phyloP scores from a whole-genome alignment of 2,888 invertebrate genomes.

The Pachliopta kotzebuea region DNA sequence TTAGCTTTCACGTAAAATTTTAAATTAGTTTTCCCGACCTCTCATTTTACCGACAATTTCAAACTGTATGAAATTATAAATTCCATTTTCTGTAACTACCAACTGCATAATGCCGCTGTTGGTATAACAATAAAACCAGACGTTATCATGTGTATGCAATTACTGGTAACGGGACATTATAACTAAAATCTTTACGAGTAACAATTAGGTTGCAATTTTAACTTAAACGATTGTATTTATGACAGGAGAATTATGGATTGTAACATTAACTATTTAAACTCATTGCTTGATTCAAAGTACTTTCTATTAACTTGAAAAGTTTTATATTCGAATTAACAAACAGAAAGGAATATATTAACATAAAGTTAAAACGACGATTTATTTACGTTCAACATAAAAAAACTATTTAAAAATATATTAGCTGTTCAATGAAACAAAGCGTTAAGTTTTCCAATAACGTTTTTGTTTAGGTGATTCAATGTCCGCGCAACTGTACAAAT shows the following conservation, averaged over 20 bases:
- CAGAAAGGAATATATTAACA: too few species aligned
- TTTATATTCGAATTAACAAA: too few species aligned
- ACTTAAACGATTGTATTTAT: not conserved
- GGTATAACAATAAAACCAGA: not conserved
- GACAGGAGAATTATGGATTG: not conserved
- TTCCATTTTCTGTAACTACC: constrained; percentile 15
- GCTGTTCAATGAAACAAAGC: not conserved
- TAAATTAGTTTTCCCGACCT: constrained; percentile 2
- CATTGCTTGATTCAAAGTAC: too few species aligned
- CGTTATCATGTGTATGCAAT: not conserved
- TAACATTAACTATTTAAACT: too few species aligned
- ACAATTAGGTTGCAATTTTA: not conserved
- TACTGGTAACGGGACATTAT: not conserved
- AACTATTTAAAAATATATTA: not conserved
- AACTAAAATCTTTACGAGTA: not conserved
- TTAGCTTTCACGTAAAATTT: constrained; percentile 1
- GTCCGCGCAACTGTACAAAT: constrained; percentile 6
- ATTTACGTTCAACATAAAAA: too few species aligned
- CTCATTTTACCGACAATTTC: constrained; percentile 3
- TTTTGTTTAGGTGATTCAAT: not conserved
- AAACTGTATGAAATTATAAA: constrained; percentile 7
- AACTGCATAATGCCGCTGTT: not conserved
- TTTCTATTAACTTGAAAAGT: too few species aligned
- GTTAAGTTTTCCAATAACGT: not conserved
- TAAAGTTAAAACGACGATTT: too few species aligned